Evolutionary conservation across 23 tunicate genomes (phyloP), one percentile per base, ranked within the genome.

Genomic region (Ciona savignyi): DNA sequence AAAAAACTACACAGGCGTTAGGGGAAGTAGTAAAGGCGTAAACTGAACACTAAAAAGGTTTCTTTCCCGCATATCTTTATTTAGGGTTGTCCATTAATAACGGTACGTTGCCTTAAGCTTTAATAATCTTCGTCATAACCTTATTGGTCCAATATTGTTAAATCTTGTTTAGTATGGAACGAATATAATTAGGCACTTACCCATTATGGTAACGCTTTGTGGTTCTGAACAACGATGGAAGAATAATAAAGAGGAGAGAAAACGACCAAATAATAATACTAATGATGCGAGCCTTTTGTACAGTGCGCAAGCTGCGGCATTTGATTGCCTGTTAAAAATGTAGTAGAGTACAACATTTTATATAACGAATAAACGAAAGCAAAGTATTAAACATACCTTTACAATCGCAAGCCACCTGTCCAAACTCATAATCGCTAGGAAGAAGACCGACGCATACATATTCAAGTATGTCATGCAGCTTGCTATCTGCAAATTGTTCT

Each of bases 341-440:
- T 23, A 22, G 32, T 73, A 21, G n/a, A 73, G 56, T 60, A 51
- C 11, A 27, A 60, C 11, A 65, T 65, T 65, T 65, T n/a, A n/a
- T n/a, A n/a, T n/a, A n/a, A n/a, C n/a, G n/a, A n/a, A n/a, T n/a
- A n/a, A n/a, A n/a, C n/a, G n/a, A n/a, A n/a, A n/a, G n/a, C n/a
- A n/a, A n/a, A n/a, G 20, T 2, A 9, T 24, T 2, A 34, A 29
- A 23, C 80, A 68, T 66, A 87, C 95, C 83, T 81, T 74, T 22
- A 81, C 95, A 11, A 87, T 80, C 3, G 95, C 95, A 28, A 76
- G 64, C 85, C 95, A 77, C 19, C 95, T 70, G 70, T 87, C 95
- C 3, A 87, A 28, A 25, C 86, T 77, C 95, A 87, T 87, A 3
- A 74, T 71, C 6, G 95, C 60, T n/a, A 87, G 75, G 32, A 87